Percentiles rank a stretch among this genome's conserved stretches.
Conservation (phyloP, 2,888 invertebrate genomes). For the Tachina grossa region DNA sequence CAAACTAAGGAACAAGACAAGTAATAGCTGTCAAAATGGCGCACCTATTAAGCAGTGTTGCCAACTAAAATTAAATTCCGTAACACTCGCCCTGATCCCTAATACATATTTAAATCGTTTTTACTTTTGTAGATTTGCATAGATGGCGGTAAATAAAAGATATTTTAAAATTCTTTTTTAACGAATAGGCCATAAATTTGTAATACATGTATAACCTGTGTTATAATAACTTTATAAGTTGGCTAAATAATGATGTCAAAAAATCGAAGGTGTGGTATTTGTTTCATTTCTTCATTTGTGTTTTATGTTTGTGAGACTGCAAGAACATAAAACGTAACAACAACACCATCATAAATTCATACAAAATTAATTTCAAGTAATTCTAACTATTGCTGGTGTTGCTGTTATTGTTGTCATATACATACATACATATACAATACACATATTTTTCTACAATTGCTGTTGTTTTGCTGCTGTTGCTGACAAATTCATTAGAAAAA, state of each 20-base stretch:
- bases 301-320: background rate
- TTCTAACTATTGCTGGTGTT: background rate
- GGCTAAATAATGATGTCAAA: slow-evolving; percentile 58
- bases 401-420: background rate
- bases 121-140: too few relatives aligned
- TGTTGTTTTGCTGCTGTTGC: slow-evolving; percentile 7
- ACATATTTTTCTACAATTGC: background rate
- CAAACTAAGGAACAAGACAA: too few relatives aligned
- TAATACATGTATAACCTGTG: too few relatives aligned
- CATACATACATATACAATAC: too few relatives aligned
- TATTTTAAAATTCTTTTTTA: too few relatives aligned
- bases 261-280: slow-evolving; percentile 54
- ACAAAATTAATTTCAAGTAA: slow-evolving; percentile 48
- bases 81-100: too few relatives aligned
- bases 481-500: slow-evolving; percentile 65
- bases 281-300: background rate
- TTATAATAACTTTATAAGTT: background rate
- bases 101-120: too few relatives aligned
- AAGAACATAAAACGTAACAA: slow-evolving; percentile 27
- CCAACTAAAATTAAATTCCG: too few relatives aligned
- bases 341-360: slow-evolving; percentile 26
- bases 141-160: too few relatives aligned
- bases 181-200: too few relatives aligned
- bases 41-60: too few relatives aligned
- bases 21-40: too few relatives aligned